Base-by-base conservation (phyloP, 2,113 vertebrate species). In the Haplochromis burtoni region DNA sequence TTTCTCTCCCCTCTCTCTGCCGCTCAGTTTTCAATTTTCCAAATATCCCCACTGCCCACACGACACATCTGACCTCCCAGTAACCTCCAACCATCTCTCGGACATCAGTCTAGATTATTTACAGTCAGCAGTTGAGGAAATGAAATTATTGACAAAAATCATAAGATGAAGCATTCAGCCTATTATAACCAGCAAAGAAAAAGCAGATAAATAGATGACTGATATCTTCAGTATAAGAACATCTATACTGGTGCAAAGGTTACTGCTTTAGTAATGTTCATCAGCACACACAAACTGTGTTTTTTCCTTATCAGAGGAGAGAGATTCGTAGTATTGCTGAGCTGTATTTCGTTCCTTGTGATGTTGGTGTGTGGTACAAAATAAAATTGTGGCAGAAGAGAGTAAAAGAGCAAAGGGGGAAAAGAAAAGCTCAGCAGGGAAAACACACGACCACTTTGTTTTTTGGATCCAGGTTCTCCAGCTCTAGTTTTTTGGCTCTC, bases 401-500 rank as follows among this genome's bases (percentile, higher is more conserved):
- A 73, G 53, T 19, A 45, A 81, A 63, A 84, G 31, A 86, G 80
- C 3, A 40, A 21, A 29, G 29, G 79, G 5, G 26, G 49, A 87
- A 53, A 82, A 83, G 80, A 76, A 86, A 53, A 86, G 86, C 87
- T 80, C 85, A 89, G 84, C 54, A 59, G 76, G 71, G 59, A 92
- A 93, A 87, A 94, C 59, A 93, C 71, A 86, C 68, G 81, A 86
- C 76, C 81, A 93, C 88, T 95, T 94, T 95, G 90, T 93, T 95
- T 96, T 96, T 94, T 89, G 92, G 91, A 94, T 93, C 82, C 86
- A 87, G 89, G 80, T 84, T 92, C 80, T 90, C 91, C 91, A 90
- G 92, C 86, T 92, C 86, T 47, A 71, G 82, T 79, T 88, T 66
- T 83, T 81, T 91, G 89, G 88, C 88, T 47, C 49, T 86, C 24